These are phyloP conservation scores for Epinephelus moara DNA, from an alignment of 2,113 vertebrate genomes.

Conservation along the genomic window DNA sequence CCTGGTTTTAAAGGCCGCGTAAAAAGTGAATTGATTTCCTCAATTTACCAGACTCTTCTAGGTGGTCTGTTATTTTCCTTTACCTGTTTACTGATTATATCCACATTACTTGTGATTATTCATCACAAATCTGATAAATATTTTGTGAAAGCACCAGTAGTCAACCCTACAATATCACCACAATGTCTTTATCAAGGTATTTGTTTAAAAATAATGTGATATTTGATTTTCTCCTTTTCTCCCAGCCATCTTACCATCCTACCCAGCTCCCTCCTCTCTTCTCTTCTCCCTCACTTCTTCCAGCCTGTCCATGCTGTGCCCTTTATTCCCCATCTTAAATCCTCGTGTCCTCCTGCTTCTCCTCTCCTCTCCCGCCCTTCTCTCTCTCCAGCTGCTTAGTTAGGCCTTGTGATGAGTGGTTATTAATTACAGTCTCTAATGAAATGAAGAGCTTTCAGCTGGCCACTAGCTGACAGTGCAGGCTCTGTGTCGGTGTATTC, in stretches of 20 bases:
- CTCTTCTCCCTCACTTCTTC: background rate
- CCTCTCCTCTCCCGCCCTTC: background rate
- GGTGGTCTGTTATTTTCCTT: too few relatives aligned
- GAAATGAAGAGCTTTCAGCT: conserved; percentile 44
- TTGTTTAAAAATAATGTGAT: too few relatives aligned
- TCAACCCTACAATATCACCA: too few relatives aligned
- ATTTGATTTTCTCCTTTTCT: too few relatives aligned
- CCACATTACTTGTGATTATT: too few relatives aligned
- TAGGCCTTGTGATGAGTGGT: background rate
- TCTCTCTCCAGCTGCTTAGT: conserved; percentile 5
- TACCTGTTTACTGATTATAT: too few relatives aligned
- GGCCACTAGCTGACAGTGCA: conserved; percentile 15
- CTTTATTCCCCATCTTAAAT: background rate
- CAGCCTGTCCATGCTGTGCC: background rate
- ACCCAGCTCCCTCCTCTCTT: background rate
- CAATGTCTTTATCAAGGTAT: too few relatives aligned
- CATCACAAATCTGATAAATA: too few relatives aligned
- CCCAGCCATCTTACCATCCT: background rate
- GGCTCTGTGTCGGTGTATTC: conserved; percentile 5
- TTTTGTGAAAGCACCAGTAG: too few relatives aligned
- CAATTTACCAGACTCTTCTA: too few relatives aligned
- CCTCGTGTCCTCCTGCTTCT: background rate
- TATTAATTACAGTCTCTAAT: conserved; percentile 59
- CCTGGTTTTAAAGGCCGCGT: too few relatives aligned
- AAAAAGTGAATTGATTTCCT: too few relatives aligned